Base-by-base conservation (phyloP, 2,797 vertebrate genomes). In the Taeniopygia guttata region DNA sequence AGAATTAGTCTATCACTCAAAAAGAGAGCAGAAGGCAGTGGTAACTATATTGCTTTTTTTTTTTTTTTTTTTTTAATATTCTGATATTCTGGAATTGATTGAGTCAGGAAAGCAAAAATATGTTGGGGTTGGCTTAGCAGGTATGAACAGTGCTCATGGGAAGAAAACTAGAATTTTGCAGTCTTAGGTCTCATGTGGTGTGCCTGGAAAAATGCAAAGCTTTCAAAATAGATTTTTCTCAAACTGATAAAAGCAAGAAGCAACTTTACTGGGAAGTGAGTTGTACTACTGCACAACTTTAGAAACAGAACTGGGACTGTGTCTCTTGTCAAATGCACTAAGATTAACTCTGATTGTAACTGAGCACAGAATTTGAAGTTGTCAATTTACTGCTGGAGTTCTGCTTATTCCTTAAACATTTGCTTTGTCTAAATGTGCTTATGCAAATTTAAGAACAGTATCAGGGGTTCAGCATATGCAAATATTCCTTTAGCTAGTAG, bases 151-250 rank as follows among this genome's bases (percentile, higher is more conserved):
- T 72, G 3, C 26, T 87, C 17, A 14, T 20, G 36, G 16, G 45
- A 68, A 80, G 23, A 73, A 77, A 86, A 56, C 2, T 10, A n/a
- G 23, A 79, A 36, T 42, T 22, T 52, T 51, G 5, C 29, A 62
- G 22, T 16, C 26, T 51, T 40, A 25, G 8, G 4, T 69, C 10
- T 79, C n/a, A 26, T 3, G 5, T 52, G 2, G 3, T 7, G 0
- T 79, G 17, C 25, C 26, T 60, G 52, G 8, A 72, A 64, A 73
- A 88, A 34, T 12, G 19, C 21, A 90, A 38, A 30, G 6, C 2
- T n/a, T 60, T 70, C 22, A 54, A 46, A 0, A 5, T 2, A 27
- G 21, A 10, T 56, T 52, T 83, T 91, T 64, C 34, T 70, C 5
- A 36, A 36, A 36, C 5, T 54, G 18, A 46, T 40, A 54, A 81